Base-by-base conservation (phyloP, 2,797 vertebrate species). In the Poeciliopsis gracilis region DNA sequence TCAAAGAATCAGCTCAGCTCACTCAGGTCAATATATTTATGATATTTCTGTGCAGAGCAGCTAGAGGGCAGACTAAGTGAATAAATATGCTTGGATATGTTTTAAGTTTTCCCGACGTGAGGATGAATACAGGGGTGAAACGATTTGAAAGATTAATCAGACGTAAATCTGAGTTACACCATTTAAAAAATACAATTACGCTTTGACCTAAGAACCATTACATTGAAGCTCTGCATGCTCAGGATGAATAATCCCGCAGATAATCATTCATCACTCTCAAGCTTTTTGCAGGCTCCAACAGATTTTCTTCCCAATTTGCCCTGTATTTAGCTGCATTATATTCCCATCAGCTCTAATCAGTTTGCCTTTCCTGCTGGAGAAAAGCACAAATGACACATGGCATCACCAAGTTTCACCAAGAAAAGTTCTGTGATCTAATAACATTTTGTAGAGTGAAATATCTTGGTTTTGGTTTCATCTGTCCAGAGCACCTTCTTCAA, bases 11-110 rank as follows among this genome's bases (percentile, higher is more conserved):
- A n/a, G 61, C 25, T 2, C 45, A 49, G 61, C 25, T 2, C 45
- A 49, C 74, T 41, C 47, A 73, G 33, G 13, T 77, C 45, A 73
- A 47, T 5, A 23, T 12, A 18, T 25, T 1, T 38, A 28, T 73
- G 79, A 67, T 78, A 36, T 81, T 86, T 82, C 77, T 78, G 3
- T 25, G 18, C 10, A 46, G 61, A 76, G 57, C 91, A 92, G 88
- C 88, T 92, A 95, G 93, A 94, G 93, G 92, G 92, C 93, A 94
- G 84, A 83, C 46, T 80, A 77, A 74, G 57, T 86, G 87, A 94
- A 89, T 86, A 33, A 87, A 91, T 85, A 63, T 77, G 20, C 7
- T 53, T 1, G 2, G 30, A 11, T 72, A 81, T 72, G 46, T 69
- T 77, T 75, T 75, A 43, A 61, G 30, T 13, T 61, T 49, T 16